Conservation (phyloP, 2,113 vertebrate species). For the Myrmophylax atrothorax region DNA sequence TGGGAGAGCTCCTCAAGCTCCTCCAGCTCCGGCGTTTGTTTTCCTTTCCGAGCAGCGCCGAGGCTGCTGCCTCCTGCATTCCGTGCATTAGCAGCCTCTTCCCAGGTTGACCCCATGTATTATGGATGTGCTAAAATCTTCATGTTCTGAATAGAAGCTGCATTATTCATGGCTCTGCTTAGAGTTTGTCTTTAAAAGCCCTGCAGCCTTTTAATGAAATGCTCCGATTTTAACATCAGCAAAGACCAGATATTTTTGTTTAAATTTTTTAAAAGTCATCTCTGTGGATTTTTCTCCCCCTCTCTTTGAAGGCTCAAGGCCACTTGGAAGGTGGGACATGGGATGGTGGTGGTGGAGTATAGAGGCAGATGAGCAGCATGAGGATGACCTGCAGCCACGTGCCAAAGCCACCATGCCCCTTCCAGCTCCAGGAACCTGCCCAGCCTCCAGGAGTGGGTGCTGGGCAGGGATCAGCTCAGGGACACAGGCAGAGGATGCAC, state of each 20-base stretch:
- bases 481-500: background rate
- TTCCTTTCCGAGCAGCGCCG: background rate
- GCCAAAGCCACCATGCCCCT: rapidly evolving
- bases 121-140: conserved; percentile 59
- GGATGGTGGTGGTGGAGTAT: background rate
- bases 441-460: rapidly evolving
- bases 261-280: conserved; percentile 35
- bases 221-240: conserved; percentile 27
- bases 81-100: conserved; percentile 39
- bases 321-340: rapidly evolving
- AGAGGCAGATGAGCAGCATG: background rate
- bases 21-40: background rate
- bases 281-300: background rate
- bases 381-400: background rate
- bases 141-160: conserved; percentile 51
- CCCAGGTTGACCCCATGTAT: conserved; percentile 57
- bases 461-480: background rate
- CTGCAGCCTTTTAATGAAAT: conserved; percentile 63
- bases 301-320: conserved; percentile 28
- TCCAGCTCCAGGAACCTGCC: background rate
- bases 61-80: conserved; percentile 17
- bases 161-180: conserved; percentile 65
- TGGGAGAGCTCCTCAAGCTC: background rate
- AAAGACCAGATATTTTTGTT: conserved; percentile 41
- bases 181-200: conserved; percentile 63